These are phyloP conservation scores for Euwallacea fornicatus DNA, from an alignment of 1,140 invertebrate species.

Conservation along the genomic window DNA sequence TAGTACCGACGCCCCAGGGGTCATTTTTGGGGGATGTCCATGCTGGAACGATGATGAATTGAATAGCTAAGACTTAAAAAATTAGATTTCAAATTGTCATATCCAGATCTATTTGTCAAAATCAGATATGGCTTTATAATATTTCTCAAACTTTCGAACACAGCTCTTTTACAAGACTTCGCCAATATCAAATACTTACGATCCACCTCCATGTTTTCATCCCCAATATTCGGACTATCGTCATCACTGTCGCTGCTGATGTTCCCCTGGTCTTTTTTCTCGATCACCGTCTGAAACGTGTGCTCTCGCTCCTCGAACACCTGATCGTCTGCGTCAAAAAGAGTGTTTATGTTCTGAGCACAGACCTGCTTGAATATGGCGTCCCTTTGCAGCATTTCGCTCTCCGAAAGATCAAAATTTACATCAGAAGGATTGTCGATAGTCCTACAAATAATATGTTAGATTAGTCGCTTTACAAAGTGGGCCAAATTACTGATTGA, in stretches of 20 bases:
- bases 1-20: conserved; percentile 41
- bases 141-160: too few species aligned
- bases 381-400: conserved; percentile 54
- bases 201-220: conserved; percentile 48
- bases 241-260: conserved; percentile 45
- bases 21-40: conserved; percentile 46
- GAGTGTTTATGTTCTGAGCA: conserved; percentile 55
- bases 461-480: neutral
- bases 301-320: conserved; percentile 57
- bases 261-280: conserved; percentile 53
- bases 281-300: conserved; percentile 56
- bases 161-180: too few species aligned
- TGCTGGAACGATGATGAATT: conserved; percentile 29
- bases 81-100: neutral
- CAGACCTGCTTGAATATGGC: conserved; percentile 63
- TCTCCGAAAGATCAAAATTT: conserved; percentile 57
- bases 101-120: too few species aligned
- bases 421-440: conserved; percentile 58
- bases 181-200: conserved; percentile 43
- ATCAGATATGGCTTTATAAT: too few species aligned
- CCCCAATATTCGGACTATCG: conserved; percentile 42
- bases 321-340: conserved; percentile 60
- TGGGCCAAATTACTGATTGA: neutral
- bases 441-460: conserved; percentile 35
- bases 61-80: too few species aligned